Evolutionary conservation across 2,113 vertebrate species (phyloP).

Genomic region (Phylloscopus trochilus): DNA sequence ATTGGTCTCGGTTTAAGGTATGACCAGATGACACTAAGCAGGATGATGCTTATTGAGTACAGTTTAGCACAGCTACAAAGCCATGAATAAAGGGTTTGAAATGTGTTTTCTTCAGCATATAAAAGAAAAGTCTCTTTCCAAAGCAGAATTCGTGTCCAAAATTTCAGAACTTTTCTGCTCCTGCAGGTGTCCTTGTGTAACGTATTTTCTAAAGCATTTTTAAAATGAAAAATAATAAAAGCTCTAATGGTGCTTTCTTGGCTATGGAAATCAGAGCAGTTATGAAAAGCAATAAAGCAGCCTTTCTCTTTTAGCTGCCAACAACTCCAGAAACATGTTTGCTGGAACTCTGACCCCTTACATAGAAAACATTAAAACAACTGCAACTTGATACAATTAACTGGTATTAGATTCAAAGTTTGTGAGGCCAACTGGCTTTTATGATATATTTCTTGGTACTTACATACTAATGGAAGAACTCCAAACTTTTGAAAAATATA

Average conservation of each 20-base stretch:
- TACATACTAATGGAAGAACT: conserved; percentile 38
- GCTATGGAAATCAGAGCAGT: conserved; percentile 40
- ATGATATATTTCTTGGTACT: conserved; percentile 60
- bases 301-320: conserved; percentile 42
- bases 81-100: background rate
- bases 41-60: background rate
- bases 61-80: background rate
- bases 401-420: conserved; percentile 46
- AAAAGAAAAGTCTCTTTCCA: background rate
- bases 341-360: conserved; percentile 61
- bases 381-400: conserved; percentile 65
- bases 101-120: background rate
- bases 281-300: conserved; percentile 60
- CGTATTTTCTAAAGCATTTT: conserved; percentile 26
- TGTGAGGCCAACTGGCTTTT: conserved; percentile 58
- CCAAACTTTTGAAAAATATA: conserved; percentile 51
- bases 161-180: background rate
- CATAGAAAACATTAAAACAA: conserved; percentile 61
- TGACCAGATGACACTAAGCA: background rate
- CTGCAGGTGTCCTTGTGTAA: conserved; percentile 52
- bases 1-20: background rate
- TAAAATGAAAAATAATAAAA: conserved; percentile 64
- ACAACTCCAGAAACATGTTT: conserved; percentile 62
- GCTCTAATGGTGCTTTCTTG: conserved; percentile 31
- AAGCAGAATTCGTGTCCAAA: background rate